Evolutionary conservation across 2,797 vertebrate genomes (phyloP).

Genomic region (Nyctibius grandis): DNA sequence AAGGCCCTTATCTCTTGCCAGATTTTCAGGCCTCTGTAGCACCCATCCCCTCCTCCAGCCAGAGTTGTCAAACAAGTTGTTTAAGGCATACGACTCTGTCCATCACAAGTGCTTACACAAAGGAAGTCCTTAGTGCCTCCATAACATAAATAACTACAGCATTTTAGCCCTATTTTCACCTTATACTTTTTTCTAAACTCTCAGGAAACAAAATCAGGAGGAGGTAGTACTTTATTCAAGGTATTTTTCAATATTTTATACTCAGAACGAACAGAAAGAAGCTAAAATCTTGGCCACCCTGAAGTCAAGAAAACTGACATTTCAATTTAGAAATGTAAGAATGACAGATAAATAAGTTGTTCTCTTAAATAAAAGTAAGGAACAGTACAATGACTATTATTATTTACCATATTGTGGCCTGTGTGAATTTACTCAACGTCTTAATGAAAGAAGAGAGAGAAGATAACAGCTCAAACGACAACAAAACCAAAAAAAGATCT

Average conservation of each 20-base stretch:
- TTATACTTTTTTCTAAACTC: neutral
- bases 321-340: neutral
- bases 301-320: neutral
- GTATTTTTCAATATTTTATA: neutral
- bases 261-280: neutral
- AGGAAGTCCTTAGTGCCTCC: neutral
- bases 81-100: too few species aligned
- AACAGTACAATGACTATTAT: neutral
- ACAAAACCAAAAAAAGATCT: neutral
- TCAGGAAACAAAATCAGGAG: neutral
- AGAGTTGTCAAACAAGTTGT: too few species aligned
- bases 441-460: neutral
- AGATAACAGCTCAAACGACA: neutral
- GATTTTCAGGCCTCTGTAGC: too few species aligned
- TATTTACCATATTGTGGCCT: neutral
- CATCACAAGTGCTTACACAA: neutral
- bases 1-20: too few species aligned
- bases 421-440: neutral
- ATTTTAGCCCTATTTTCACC: neutral
- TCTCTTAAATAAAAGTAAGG: neutral
- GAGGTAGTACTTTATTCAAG: neutral
- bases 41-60: too few species aligned
- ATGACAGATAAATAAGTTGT: neutral
- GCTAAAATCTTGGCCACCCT: neutral
- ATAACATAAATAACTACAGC: neutral